Evolutionary conservation across 2,113 vertebrate genomes (phyloP).

Genomic region (Ammospiza nelsoni): DNA sequence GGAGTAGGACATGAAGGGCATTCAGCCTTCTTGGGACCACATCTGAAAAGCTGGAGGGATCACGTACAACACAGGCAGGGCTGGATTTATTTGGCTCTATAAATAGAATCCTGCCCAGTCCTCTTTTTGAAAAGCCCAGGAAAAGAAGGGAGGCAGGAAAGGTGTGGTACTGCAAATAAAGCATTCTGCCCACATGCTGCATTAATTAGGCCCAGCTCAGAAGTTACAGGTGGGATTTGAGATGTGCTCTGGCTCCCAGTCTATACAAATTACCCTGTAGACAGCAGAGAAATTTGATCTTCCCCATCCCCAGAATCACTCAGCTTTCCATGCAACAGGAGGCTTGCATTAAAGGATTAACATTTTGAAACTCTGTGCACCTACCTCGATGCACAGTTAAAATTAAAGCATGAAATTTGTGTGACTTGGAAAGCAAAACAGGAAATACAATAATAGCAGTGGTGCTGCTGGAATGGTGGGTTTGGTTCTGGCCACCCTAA

Average conservation of each 20-base stretch:
- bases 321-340: not conserved
- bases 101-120: conserved; percentile 52
- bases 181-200: conserved; percentile 42
- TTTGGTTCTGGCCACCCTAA: not conserved
- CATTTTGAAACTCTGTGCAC: not conserved
- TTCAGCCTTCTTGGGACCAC: not conserved
- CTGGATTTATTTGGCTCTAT: conserved; percentile 68
- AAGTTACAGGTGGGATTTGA: not conserved
- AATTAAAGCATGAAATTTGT: not conserved
- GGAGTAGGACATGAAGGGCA: not conserved
- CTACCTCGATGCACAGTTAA: not conserved
- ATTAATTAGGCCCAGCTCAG: not conserved
- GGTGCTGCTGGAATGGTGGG: not conserved
- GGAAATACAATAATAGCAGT: not conserved
- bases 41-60: conserved; percentile 24
- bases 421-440: not conserved
- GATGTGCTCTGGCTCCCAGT: not conserved
- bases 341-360: conserved; percentile 10
- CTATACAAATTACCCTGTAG: not conserved
- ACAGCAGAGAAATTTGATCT: conserved; percentile 23
- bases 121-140: conserved; percentile 40
- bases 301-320: not conserved
- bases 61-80: not conserved
- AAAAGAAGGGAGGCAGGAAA: conserved; percentile 67
- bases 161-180: conserved; percentile 61